Conservation (phyloP, 2,797 vertebrate species). For the Acipenser transmontanus region DNA sequence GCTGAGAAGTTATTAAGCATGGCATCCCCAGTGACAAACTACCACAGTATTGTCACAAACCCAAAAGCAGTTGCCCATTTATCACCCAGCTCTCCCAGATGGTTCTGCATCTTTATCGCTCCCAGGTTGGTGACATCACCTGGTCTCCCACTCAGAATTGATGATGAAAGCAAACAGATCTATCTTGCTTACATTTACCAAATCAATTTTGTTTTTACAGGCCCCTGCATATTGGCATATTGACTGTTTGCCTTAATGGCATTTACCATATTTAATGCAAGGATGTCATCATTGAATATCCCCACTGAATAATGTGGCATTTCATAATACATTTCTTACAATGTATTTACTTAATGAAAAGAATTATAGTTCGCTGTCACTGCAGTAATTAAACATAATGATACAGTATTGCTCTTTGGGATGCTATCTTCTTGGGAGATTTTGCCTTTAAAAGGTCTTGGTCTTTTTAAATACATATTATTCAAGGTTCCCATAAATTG, state of each 20-base stretch:
- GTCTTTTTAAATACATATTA: conserved; percentile 67
- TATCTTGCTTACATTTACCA: conserved; percentile 98
- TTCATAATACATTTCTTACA: conserved; percentile 97
- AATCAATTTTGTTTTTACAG: conserved; percentile 99
- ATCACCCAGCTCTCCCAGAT: conserved; percentile 84
- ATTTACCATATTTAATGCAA: conserved; percentile 96
- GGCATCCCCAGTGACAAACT: conserved; percentile 90
- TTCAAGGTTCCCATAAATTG: conserved; percentile 60
- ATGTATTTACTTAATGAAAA: conserved; percentile 97
- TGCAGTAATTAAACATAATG: conserved; percentile 83
- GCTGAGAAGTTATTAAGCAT: conserved; percentile 82
- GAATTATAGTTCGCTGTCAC: conserved; percentile 86
- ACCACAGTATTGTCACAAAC: conserved; percentile 77
- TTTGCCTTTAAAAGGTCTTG: conserved; percentile 24
- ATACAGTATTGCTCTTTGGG: conserved; percentile 69
- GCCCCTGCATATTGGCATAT: conserved; percentile 94
- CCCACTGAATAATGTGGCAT: conserved; percentile 89
- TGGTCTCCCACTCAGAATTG: conserved; percentile 81
- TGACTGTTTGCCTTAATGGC: conserved; percentile 92
- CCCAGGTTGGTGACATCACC: conserved; percentile 96
- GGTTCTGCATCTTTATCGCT: conserved; percentile 88
- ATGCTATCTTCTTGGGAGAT: conserved; percentile 51
- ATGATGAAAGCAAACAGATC: conserved; percentile 99
- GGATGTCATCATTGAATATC: conserved; percentile 93
- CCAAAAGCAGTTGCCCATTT: conserved; percentile 75